A percentile compares a stretch with the other conserved stretches of the same genome.
Evolutionary conservation across 2,113 vertebrate species (phyloP).

Genomic region (Tetrao urogallus): DNA sequence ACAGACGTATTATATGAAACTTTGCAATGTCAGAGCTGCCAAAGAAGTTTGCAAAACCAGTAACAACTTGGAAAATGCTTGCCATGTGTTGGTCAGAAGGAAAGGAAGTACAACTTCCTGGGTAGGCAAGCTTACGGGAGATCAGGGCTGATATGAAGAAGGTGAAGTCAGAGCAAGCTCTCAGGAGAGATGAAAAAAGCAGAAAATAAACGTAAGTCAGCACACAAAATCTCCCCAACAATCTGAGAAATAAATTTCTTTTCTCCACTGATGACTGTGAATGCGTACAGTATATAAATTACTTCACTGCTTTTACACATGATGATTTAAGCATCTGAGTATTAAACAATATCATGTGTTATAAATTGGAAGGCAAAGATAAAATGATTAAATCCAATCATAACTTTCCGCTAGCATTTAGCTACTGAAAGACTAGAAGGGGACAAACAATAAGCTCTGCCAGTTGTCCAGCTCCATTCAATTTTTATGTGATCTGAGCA

Average conservation of each 20-base stretch:
- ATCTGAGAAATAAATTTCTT: neutral
- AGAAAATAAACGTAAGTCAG: neutral
- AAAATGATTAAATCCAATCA: neutral
- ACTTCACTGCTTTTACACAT: neutral
- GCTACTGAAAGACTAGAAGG: neutral
- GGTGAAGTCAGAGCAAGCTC: slow-evolving; percentile 45
- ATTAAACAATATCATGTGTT: neutral
- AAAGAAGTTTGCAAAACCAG: slow-evolving; percentile 40
- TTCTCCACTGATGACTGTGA: neutral
- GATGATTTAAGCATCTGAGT: neutral
- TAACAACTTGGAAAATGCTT: slow-evolving; percentile 42
- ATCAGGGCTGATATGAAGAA: slow-evolving; percentile 39
- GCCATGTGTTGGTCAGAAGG: slow-evolving; percentile 57
- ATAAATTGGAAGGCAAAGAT: neutral
- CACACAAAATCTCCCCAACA: neutral
- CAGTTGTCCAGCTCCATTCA: neutral
- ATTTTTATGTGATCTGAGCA: neutral
- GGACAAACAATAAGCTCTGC: neutral
- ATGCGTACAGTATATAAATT: neutral
- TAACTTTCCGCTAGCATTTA: neutral
- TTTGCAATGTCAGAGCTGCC: slow-evolving; percentile 50
- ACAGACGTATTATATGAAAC: slow-evolving; percentile 19
- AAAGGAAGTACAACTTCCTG: slow-evolving; percentile 57
- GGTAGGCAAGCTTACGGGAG: neutral
- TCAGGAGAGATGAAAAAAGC: slow-evolving; percentile 22